phyloP scores from a whole-genome alignment of 1,140 invertebrate genomes.

The Cydia strobilella region DNA sequence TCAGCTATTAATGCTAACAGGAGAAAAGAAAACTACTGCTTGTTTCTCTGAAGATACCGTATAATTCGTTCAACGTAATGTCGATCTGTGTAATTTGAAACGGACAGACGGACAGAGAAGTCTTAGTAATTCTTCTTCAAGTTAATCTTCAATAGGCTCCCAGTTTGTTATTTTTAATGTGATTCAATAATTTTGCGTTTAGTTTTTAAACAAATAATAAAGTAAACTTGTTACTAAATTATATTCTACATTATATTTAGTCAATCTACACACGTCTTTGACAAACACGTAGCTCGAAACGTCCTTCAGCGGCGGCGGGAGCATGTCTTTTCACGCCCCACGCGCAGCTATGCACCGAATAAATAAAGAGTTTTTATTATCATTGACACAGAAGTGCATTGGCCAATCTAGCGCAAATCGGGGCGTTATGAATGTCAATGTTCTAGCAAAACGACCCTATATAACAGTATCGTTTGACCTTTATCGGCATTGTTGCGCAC shows the following conservation, averaged over 20 bases:
- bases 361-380: slow-evolving; percentile 74
- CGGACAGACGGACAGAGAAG: no score
- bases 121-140: no score
- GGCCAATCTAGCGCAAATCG: slow-evolving; percentile 68
- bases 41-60: no score
- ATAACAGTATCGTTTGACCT: slow-evolving; percentile 66
- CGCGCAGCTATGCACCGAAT: slow-evolving; percentile 62
- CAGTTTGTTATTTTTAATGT: no score
- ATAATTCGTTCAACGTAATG: no score
- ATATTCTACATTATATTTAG: neutral
- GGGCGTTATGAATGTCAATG: slow-evolving; percentile 73
- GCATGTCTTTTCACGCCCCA: slow-evolving; percentile 36
- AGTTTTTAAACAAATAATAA: no score
- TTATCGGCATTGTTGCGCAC: slow-evolving; percentile 60
- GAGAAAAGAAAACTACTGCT: no score
- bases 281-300: neutral
- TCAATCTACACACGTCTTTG: slow-evolving; percentile 2
- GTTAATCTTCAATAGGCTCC: no score
- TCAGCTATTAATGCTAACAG: no score
- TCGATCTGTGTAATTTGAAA: no score
- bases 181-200: no score
- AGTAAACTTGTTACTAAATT: neutral
- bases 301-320: slow-evolving; percentile 11
- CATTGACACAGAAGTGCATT: slow-evolving; percentile 76
- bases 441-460: slow-evolving; percentile 67